Base-by-base conservation (phyloP, 2,888 invertebrate species). In the Caenorhabditis auriculariae region DNA sequence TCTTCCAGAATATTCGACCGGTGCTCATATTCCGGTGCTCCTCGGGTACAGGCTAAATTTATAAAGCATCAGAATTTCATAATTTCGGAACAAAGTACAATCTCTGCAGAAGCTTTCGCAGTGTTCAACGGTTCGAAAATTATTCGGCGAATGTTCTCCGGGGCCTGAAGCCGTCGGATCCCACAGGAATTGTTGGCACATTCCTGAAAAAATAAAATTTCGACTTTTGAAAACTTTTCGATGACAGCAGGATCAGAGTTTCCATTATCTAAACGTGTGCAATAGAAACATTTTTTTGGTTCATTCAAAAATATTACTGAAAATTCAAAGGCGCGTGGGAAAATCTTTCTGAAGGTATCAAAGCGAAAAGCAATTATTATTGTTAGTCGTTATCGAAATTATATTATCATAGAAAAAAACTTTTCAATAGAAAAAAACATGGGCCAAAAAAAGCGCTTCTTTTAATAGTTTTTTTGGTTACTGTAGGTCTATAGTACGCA, bases 111-210 rank as follows among this genome's bases (percentile, higher is more conserved):
- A 74, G 32, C 69, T 66, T 48, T 71, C 71, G 54, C 74, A 74
- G 29, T 74, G 74, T 32, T 71, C 72, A 1, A 72, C 67, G 4
- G 74, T 74, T 49, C 71, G 37, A 46, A 74, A 74, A 43, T 74
- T 74, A 53, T 74, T 74, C 19, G 74, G 72, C 4, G 72, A 72
- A 41, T 74, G 74, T 27, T 74, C 74, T 38, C 71, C 72, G 0
- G 70, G 52, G 12, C 72, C 72, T 23, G 59, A 37, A 12, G 74
- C 74, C 9, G 66, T 64, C 19, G 72, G 74, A 62, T 74, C 74
- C 74, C 74, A 74, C 17, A 74, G 58, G 51, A 74, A 74, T 35
- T 74, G 74, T 39, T 72, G 72, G 38, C 74, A 74, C 62, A 72
- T 69, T 28, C 74, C 74, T 17, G 62, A 19, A 41, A 32, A 32